Base-by-base conservation (phyloP, 2,888 invertebrate species). In the Sarcophaga rosellei region DNA sequence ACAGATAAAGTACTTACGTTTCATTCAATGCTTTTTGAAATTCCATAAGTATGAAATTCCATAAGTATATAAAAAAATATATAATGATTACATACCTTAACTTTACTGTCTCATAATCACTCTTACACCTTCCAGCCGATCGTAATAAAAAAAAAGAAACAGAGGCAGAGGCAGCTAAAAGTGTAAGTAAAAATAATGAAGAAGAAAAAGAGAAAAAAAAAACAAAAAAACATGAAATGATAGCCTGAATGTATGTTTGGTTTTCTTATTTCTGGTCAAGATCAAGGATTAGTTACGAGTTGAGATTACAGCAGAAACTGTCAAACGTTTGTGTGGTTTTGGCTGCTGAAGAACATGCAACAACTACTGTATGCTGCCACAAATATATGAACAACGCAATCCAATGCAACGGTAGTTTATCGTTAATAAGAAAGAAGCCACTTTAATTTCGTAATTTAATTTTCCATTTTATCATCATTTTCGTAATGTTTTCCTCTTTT, bases 221-320 rank as follows among this genome's bases (percentile, higher is more conserved):
- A 62, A 63, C 21, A 8, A 23, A 23, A 45, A 35, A 62, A 63
- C 21, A 15, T 21, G 44, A 61, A 73, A 62, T 20, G 25, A 75
- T 83, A 63, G 35, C 35, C 35, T 35, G 35, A 35, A 62, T 70
- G 63, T 68, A 44, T 45, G 57, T 20, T 77, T 78, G 65, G 72
- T 75, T 81, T 76, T 66, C 44, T 83, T 81, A 86, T 84, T 87
- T 79, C 17, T 87, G 81, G 75, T 73, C 73, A 84, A 87, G 87
- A 87, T 86, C 85, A 85, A 82, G 74, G 74, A 85, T 78, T 82
- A 85, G 62, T 70, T 85, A 45, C 15, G 17, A 61, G 73, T 76
- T 61, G 68, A 76, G 79, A 84, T 84, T 79, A 69, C 44, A 74
- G 68, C 70, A 80, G 68, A 59, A 78, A 78, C 73, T 70, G 82